Percentiles rank a stretch among this genome's conserved stretches.
phyloP scores from a whole-genome alignment of 2,113 vertebrate genomes.

The Hystrix cristata region DNA sequence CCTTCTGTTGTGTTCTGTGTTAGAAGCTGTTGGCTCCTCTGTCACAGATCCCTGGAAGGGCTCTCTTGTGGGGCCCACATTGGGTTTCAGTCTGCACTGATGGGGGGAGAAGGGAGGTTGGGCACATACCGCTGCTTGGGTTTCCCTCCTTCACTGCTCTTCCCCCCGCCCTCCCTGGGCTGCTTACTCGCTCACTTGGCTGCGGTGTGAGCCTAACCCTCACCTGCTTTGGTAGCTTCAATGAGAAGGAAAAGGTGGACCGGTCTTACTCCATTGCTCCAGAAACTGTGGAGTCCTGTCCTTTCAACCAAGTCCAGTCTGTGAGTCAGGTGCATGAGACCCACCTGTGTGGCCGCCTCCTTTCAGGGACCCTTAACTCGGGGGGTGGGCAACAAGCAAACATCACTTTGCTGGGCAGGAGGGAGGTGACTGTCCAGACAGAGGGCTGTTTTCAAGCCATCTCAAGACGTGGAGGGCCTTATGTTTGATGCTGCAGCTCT shows the following conservation, averaged over 20 bases:
- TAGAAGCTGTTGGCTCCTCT: no score
- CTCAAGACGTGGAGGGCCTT: no score
- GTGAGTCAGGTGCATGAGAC: background rate
- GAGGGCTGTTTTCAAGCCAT: background rate
- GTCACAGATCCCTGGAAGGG: background rate
- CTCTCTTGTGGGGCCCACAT: background rate
- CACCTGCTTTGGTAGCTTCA: background rate
- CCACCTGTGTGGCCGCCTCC: background rate
- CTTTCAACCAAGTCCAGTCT: background rate
- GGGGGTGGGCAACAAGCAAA: background rate
- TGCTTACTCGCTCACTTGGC: no score
- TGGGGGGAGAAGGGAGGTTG: background rate
- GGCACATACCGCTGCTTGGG: background rate
- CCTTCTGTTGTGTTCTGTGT: background rate
- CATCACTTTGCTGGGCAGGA: background rate
- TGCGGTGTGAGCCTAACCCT: background rate
- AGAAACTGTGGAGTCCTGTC: background rate
- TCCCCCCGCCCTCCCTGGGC: no score
- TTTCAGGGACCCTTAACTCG: accelerated
- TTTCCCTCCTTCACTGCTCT: background rate
- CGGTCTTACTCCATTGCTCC: background rate
- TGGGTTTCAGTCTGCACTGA: background rate
- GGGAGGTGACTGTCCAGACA: background rate
- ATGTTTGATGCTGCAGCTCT: background rate
- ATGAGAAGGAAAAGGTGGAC: background rate